Conservation (phyloP, 2,888 invertebrate genomes). For the Orthonychiurus folsomi region DNA sequence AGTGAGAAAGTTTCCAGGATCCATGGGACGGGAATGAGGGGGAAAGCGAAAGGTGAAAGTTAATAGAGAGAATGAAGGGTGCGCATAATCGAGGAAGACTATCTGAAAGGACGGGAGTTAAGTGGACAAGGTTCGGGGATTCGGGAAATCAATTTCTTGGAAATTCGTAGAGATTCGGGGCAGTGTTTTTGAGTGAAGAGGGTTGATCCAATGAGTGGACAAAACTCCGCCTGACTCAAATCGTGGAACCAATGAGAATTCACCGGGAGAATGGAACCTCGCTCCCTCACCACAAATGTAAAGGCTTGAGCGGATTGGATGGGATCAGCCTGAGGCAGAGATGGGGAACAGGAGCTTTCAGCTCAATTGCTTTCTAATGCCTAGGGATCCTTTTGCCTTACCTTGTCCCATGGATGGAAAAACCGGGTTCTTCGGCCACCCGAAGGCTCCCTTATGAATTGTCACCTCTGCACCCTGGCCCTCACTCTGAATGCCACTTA, state of each 20-base stretch:
- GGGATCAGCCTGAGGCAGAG: not conserved
- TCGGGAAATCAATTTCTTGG: conserved; percentile 38
- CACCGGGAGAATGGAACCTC: not conserved
- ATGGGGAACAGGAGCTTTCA: not conserved
- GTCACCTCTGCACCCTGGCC: conserved; percentile 33
- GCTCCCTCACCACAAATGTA: conserved; percentile 3
- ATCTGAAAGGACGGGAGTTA: conserved; percentile 10
- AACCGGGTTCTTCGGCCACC: conserved; percentile 5
- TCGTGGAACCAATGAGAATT: not conserved
- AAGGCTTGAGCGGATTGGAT: not conserved
- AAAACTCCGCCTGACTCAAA: not conserved
- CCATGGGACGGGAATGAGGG: not conserved
- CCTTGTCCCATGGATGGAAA: conserved; percentile 6
- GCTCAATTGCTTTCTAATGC: conserved; percentile 22
- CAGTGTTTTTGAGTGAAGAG: conserved; percentile 15
- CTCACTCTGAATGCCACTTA: conserved; percentile 14
- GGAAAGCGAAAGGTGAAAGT: conserved; percentile 21
- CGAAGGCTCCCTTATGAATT: conserved; percentile 26
- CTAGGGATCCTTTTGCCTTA: not conserved
- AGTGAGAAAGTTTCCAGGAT: not conserved
- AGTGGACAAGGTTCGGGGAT: conserved; percentile 5
- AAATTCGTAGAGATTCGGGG: conserved; percentile 31
- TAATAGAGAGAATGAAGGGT: conserved; percentile 19
- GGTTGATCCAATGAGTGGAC: not conserved
- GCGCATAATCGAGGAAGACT: conserved; percentile 27